Conservation (phyloP, 2,797 vertebrate species). For the Pipistrellus kuhlii region DNA sequence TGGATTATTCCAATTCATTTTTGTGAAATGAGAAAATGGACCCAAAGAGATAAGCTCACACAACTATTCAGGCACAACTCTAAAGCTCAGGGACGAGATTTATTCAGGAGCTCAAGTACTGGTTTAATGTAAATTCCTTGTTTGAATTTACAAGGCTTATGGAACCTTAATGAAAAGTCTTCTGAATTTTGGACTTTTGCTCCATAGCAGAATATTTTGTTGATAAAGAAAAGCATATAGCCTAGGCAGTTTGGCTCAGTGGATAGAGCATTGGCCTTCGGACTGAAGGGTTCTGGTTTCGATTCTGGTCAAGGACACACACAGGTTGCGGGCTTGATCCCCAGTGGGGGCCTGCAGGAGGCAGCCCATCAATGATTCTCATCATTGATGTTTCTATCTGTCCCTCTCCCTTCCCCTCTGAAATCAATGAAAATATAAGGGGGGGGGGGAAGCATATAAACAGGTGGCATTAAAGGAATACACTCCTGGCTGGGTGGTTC, state of each 20-base stretch:
- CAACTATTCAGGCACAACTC: neutral
- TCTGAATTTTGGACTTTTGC: neutral
- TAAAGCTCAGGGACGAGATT: neutral
- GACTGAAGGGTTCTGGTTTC: too few relatives aligned
- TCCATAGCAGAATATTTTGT: neutral
- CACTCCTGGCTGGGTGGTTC: neutral
- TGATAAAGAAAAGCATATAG: neutral
- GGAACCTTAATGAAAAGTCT: neutral
- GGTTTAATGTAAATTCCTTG: neutral
- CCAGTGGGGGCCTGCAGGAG: too few relatives aligned
- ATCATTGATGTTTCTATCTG: too few relatives aligned
- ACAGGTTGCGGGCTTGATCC: too few relatives aligned
- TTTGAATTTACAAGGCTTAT: neutral
- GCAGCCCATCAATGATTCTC: too few relatives aligned
- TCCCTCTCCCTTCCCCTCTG: too few relatives aligned
- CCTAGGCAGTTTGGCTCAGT: too few relatives aligned
- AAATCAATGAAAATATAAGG: too few relatives aligned
- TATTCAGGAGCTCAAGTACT: neutral
- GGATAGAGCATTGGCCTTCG: too few relatives aligned
- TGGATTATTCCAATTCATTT: neutral
- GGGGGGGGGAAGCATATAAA: neutral
- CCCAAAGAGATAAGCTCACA: neutral
- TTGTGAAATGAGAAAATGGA: conserved; percentile 28
- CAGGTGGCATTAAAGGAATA: neutral
- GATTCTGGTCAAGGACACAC: too few relatives aligned